Conservation (phyloP, 2,113 vertebrate genomes). For the Labeo rohita region DNA sequence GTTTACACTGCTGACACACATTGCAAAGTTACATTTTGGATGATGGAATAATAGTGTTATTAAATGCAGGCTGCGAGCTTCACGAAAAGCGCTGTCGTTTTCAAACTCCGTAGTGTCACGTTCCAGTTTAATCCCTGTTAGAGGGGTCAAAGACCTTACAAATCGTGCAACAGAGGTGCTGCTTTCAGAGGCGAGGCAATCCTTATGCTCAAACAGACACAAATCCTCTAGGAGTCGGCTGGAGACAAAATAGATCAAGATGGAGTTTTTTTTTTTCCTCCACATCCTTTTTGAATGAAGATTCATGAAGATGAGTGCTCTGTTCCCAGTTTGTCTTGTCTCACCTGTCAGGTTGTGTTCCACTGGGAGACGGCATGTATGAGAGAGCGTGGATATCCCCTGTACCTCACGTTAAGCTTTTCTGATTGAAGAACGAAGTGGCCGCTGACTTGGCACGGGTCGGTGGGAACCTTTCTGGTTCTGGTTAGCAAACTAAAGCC, state of each 20-base stretch:
- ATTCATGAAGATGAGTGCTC: conserved; percentile 68
- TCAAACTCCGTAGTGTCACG: conserved; percentile 35
- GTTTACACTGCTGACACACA: not conserved
- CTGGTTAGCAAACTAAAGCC: conserved; percentile 78
- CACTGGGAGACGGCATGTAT: conserved; percentile 56
- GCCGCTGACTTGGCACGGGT: conserved; percentile 72
- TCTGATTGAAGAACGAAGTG: conserved; percentile 78
- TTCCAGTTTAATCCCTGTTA: conserved; percentile 41
- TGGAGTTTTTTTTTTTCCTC: not conserved
- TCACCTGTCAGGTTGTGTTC: conserved; percentile 69
- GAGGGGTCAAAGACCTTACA: conserved; percentile 32
- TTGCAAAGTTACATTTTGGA: conserved; percentile 8
- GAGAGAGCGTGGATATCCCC: conserved; percentile 60
- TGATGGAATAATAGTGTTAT: conserved; percentile 43
- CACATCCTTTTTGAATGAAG: conserved; percentile 55
- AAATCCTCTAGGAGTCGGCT: conserved; percentile 12
- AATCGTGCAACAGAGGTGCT: conserved; percentile 17
- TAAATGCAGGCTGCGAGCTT: conserved; percentile 34
- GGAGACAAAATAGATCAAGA: conserved; percentile 51
- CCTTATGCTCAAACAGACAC: conserved; percentile 19
- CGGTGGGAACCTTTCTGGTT: conserved; percentile 84
- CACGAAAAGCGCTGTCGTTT: conserved; percentile 31
- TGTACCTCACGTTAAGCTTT: conserved; percentile 54
- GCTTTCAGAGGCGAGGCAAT: conserved; percentile 21
- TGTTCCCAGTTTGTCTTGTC: conserved; percentile 71